These are phyloP conservation scores for Adelphocoris suturalis DNA, from an alignment of 2,888 invertebrate species.

Conservation along the genomic window DNA sequence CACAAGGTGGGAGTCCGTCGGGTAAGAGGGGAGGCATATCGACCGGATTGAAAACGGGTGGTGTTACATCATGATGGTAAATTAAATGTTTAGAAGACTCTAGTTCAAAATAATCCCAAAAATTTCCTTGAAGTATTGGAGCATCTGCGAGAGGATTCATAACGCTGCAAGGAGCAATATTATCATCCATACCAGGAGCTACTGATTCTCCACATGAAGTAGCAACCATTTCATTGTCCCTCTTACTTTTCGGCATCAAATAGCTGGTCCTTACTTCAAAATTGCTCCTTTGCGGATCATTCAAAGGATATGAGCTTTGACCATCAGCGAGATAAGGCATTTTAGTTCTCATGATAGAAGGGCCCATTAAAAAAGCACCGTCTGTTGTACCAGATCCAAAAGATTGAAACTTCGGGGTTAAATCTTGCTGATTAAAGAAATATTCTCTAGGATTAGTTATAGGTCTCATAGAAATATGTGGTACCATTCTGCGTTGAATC, in stretches of 20 bases:
- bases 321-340: background rate
- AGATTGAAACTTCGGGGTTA: background rate
- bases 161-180: background rate
- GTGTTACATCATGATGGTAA: background rate
- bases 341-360: background rate
- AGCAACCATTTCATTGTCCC: background rate
- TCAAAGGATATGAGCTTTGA: background rate
- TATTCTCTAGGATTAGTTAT: background rate
- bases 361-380: background rate
- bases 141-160: background rate
- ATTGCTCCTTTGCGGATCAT: background rate
- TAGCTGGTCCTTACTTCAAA: background rate
- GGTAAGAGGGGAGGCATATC: background rate
- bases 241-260: background rate
- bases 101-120: conserved; percentile 8
- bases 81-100: background rate
- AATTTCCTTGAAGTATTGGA: background rate
- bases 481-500: conserved; percentile 9
- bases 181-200: background rate
- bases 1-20: background rate
- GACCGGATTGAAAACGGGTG: background rate
- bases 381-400: background rate
- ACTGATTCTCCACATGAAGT: background rate
- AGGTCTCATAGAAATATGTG: background rate
- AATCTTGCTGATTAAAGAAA: background rate